A percentile compares a stretch with the other conserved stretches of the same genome.
Evolutionary conservation across 2,888 invertebrate genomes (phyloP).

Genomic region (Hedychridium roseum): DNA sequence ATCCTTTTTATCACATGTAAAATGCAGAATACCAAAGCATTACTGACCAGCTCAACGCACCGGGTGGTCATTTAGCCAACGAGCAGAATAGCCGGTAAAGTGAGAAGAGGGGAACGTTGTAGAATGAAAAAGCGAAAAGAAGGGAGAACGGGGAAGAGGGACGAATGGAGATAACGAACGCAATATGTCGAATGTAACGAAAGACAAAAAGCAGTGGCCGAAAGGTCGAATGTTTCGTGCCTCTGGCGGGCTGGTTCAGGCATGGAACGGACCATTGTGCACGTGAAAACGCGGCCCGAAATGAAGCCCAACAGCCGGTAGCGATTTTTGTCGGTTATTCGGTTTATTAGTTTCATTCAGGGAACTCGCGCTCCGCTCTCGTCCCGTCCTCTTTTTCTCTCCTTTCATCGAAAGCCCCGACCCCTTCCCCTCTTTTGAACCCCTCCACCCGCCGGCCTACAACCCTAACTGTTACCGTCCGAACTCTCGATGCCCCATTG

Average conservation of each 20-base stretch:
- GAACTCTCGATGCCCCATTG: slow-evolving; percentile 24
- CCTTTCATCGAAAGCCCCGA: too few species aligned
- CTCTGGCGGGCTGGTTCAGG: slow-evolving; percentile 14
- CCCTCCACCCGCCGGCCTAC: background rate
- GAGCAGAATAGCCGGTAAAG: too few species aligned
- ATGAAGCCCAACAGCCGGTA: slow-evolving; percentile 52
- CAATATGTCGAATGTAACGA: slow-evolving; percentile 39
- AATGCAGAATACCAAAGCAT: too few species aligned
- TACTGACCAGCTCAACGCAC: slow-evolving; percentile 36
- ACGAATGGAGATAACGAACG: slow-evolving; percentile 36
- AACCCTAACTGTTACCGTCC: slow-evolving; percentile 15
- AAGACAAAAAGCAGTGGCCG: slow-evolving; percentile 24
- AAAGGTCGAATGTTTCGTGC: slow-evolving; percentile 13
- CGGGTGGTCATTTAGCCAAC: too few species aligned
- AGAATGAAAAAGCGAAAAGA: background rate
- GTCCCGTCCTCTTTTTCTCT: slow-evolving; percentile 18
- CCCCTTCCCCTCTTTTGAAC: background rate
- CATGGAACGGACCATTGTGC: slow-evolving; percentile 31
- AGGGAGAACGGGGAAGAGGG: background rate
- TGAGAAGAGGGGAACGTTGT: background rate
- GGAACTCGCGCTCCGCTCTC: slow-evolving; percentile 24
- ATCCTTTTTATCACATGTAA: too few species aligned
- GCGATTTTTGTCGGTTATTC: slow-evolving; percentile 56
- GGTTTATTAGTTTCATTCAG: slow-evolving; percentile 55
- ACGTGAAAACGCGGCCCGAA: slow-evolving; percentile 36